Conservation (phyloP, 2,888 invertebrate genomes). For the Drosophila longiperda region DNA sequence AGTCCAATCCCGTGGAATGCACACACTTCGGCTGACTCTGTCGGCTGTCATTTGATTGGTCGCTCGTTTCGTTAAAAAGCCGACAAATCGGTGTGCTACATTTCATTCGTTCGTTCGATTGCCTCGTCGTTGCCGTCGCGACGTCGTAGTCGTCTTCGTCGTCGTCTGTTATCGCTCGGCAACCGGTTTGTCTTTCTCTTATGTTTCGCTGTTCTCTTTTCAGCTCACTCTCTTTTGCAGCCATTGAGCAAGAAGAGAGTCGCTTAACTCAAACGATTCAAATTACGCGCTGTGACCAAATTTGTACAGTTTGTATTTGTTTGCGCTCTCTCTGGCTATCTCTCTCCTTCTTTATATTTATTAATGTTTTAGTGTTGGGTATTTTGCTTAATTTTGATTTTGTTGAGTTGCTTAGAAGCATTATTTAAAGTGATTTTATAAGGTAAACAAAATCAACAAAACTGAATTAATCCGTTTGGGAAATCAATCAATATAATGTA, state of each 20-base stretch:
- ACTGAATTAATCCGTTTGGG: not conserved
- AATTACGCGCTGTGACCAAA: slow-evolving; percentile 7
- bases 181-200: slow-evolving; percentile 49
- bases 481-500: not conserved
- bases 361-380: not conserved
- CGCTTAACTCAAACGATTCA: not conserved
- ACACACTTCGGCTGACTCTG: slow-evolving; percentile 35
- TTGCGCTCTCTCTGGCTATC: not conserved
- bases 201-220: slow-evolving; percentile 18
- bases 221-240: slow-evolving; percentile 28
- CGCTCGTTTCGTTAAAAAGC: slow-evolving; percentile 39
- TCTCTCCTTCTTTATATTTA: not conserved
- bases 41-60: slow-evolving; percentile 46
- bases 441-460: not conserved
- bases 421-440: rapidly evolving
- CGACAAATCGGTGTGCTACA: slow-evolving; percentile 45
- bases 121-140: slow-evolving; percentile 1
- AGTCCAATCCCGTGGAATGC: slow-evolving; percentile 23
- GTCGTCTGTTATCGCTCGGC: slow-evolving; percentile 32
- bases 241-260: slow-evolving; percentile 10
- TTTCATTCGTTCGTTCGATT: slow-evolving; percentile 5
- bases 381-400: not conserved
- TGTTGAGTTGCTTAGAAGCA: not conserved
- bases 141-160: slow-evolving; percentile 9
- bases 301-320: slow-evolving; percentile 14